Conservation (phyloP, 2,888 invertebrate species). For the Meandrusa payeni region DNA sequence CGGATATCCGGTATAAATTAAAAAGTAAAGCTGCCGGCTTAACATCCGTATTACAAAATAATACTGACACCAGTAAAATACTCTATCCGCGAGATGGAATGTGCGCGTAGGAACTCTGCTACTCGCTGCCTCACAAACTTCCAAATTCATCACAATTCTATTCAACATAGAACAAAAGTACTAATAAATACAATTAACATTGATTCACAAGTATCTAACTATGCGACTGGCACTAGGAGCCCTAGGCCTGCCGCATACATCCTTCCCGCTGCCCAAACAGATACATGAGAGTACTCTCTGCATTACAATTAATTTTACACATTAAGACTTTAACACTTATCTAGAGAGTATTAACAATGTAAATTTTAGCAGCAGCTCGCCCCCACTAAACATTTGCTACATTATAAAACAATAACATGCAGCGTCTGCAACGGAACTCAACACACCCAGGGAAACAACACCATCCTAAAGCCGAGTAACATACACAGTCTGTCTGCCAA, state of each 20-base stretch:
- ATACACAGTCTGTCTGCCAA: slow-evolving; percentile 33
- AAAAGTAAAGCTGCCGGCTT: slow-evolving; percentile 78
- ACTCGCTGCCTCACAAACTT: slow-evolving; percentile 58
- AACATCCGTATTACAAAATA: slow-evolving; percentile 77
- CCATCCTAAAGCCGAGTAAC: slow-evolving; percentile 34
- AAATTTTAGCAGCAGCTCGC: slow-evolving; percentile 23
- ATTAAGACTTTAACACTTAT: slow-evolving; percentile 31
- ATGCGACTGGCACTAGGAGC: slow-evolving; percentile 33
- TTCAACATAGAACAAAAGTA: slow-evolving; percentile 63
- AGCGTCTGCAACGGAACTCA: slow-evolving; percentile 38
- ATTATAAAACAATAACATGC: slow-evolving; percentile 68
- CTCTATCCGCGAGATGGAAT: slow-evolving; percentile 73
- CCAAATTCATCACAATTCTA: slow-evolving; percentile 70
- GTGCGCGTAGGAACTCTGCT: slow-evolving; percentile 67
- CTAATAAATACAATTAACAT: slow-evolving; percentile 73
- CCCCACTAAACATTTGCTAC: slow-evolving; percentile 47
- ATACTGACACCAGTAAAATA: slow-evolving; percentile 79
- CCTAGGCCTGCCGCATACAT: slow-evolving; percentile 33
- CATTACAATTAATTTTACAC: slow-evolving; percentile 26
- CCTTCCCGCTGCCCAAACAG: slow-evolving; percentile 26
- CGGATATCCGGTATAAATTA: slow-evolving; percentile 78
- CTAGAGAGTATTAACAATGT: slow-evolving; percentile 13
- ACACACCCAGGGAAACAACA: slow-evolving; percentile 37
- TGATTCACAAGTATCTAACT: slow-evolving; percentile 58
- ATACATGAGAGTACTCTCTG: slow-evolving; percentile 8